phyloP scores from a whole-genome alignment of 1,140 invertebrate genomes.

The Bombus confusus region DNA sequence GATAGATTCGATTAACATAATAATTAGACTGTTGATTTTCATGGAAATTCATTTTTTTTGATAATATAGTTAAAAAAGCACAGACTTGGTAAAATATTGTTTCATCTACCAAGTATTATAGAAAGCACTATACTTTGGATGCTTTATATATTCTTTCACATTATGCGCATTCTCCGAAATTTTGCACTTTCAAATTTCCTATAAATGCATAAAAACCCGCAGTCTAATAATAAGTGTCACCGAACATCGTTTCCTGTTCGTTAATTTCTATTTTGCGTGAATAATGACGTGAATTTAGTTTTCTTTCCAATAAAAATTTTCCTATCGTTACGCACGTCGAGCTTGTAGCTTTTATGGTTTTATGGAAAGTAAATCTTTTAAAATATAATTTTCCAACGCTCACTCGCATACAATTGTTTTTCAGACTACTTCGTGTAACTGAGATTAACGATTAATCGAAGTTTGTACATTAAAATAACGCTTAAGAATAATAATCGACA shows the following conservation, averaged over 20 bases:
- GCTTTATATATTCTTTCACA: no score
- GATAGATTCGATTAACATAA: background rate
- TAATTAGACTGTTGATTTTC: no score
- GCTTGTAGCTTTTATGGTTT: background rate
- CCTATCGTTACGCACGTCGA: background rate
- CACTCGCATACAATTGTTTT: background rate
- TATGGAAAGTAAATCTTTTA: background rate
- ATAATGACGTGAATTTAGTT: background rate
- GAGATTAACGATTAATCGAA: background rate
- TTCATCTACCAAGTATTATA: no score
- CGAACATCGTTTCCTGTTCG: background rate
- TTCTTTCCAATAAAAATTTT: background rate
- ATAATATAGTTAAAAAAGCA: no score
- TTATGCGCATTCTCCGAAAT: no score
- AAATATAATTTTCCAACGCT: background rate
- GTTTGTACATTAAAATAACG: background rate
- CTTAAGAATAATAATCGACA: conserved; percentile 22
- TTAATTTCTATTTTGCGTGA: background rate
- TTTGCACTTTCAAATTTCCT: no score
- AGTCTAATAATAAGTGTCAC: no score
- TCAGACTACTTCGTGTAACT: background rate
- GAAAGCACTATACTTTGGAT: no score
- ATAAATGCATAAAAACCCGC: no score
- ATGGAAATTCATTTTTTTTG: no score
- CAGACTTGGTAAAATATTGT: no score